These are phyloP conservation scores for Lissocephala sabroskyi DNA, from an alignment of 2,888 invertebrate genomes.

Conservation along the genomic window DNA sequence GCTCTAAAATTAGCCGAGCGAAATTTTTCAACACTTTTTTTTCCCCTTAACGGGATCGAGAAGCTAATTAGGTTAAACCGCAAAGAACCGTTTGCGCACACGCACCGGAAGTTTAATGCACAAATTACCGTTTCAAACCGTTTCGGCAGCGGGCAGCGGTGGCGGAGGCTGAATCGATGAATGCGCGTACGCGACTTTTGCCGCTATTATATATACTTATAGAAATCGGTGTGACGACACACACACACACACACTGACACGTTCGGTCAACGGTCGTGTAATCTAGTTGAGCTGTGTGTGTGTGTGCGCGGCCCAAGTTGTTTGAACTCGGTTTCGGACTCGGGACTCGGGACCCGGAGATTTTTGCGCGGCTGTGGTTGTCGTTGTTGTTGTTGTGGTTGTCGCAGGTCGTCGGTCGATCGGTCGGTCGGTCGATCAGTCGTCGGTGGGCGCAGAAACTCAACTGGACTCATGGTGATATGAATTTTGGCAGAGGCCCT, in stretches of 20 bases:
- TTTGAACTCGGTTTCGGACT: slow-evolving; percentile 56
- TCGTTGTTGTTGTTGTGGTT: too few relatives aligned
- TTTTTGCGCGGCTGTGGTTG: slow-evolving; percentile 21
- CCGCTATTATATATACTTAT: slow-evolving; percentile 54
- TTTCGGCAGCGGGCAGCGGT: too few relatives aligned
- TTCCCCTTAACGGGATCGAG: too few relatives aligned
- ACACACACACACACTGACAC: slow-evolving; percentile 15
- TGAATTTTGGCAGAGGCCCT: too few relatives aligned
- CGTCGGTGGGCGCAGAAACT: slow-evolving; percentile 40
- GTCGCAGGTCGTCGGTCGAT: slow-evolving; percentile 12
- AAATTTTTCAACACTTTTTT: neutral
- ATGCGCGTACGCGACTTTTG: slow-evolving; percentile 51
- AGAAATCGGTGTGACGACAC: slow-evolving; percentile 23
- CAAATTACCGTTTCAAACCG: too few relatives aligned
- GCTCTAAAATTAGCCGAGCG: neutral
- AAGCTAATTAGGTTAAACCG: neutral
- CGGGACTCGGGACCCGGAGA: too few relatives aligned
- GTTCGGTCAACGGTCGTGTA: slow-evolving; percentile 28
- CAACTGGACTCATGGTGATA: slow-evolving; percentile 29
- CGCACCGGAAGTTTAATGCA: slow-evolving; percentile 41
- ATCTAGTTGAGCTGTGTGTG: slow-evolving; percentile 47
- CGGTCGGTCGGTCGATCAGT: slow-evolving; percentile 33
- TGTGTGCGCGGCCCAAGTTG: slow-evolving; percentile 18
- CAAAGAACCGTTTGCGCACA: neutral
- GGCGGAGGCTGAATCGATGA: slow-evolving; percentile 36